A percentile compares a stretch with the other conserved stretches of the same genome.
These are phyloP conservation scores for Aphelinus certus DNA, from an alignment of 1,140 invertebrate genomes.

Conservation along the genomic window DNA sequence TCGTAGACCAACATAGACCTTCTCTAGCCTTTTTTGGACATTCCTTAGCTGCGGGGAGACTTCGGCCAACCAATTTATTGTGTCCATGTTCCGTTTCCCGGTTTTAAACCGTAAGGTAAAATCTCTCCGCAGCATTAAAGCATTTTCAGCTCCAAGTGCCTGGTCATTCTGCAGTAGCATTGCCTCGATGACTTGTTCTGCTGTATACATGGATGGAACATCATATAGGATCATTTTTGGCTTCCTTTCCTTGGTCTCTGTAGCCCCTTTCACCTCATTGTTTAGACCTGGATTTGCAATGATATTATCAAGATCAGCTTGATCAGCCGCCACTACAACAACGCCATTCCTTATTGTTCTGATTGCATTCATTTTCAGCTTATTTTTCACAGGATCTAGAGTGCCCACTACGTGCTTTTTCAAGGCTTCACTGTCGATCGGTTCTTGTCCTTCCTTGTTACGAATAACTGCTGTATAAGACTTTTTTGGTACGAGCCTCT, in stretches of 20 bases:
- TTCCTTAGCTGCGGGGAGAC: slow-evolving; percentile 11
- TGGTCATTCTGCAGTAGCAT: slow-evolving; percentile 7
- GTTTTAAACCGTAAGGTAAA: slow-evolving; percentile 15
- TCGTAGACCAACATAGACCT: slow-evolving; percentile 29
- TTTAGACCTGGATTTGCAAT: background rate
- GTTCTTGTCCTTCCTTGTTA: too few species aligned
- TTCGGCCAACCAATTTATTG: slow-evolving; percentile 34
- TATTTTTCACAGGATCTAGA: too few species aligned
- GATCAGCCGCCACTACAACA: slow-evolving; percentile 11
- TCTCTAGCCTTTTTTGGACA: background rate
- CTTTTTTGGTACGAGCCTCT: too few species aligned
- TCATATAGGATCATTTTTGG: slow-evolving; percentile 36
- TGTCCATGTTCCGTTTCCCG: background rate
- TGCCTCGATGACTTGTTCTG: background rate
- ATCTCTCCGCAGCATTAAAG: background rate
- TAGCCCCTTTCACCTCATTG: background rate
- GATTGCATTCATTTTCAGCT: background rate
- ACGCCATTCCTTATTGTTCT: background rate
- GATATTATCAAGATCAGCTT: slow-evolving; percentile 14
- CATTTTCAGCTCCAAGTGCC: background rate
- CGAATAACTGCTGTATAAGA: too few species aligned
- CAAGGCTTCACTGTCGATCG: too few species aligned
- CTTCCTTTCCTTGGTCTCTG: background rate
- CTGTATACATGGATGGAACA: slow-evolving; percentile 10
- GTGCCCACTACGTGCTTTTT: too few species aligned